Percentiles rank a stretch among this genome's conserved stretches.
Evolutionary conservation across 2,113 vertebrate species (phyloP).

Genomic region (Pterocles burchelli): DNA sequence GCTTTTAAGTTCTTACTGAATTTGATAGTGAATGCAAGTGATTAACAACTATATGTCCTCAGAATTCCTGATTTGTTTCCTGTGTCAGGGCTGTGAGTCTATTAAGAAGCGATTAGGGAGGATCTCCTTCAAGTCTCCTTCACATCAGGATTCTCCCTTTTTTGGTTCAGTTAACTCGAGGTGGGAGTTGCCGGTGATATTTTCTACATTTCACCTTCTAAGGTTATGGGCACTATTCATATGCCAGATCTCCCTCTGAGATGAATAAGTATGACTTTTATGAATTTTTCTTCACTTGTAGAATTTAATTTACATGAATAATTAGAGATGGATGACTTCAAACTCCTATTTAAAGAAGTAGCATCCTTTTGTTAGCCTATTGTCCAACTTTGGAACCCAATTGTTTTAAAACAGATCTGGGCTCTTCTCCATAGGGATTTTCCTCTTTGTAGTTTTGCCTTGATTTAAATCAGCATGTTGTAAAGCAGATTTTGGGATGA

Average conservation of each 20-base stretch:
- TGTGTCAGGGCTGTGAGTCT: constrained; percentile 70
- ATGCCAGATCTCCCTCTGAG: constrained; percentile 78
- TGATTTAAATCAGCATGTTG: constrained; percentile 41
- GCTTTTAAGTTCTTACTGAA: constrained; percentile 55
- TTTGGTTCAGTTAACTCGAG: constrained; percentile 83
- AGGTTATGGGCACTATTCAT: constrained; percentile 82
- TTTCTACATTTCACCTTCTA: constrained; percentile 81
- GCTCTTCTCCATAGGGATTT: constrained; percentile 9
- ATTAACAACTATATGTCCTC: constrained; percentile 77
- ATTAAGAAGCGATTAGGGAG: constrained; percentile 81
- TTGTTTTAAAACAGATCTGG: constrained; percentile 27
- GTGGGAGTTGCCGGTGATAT: constrained; percentile 83
- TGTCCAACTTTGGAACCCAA: not conserved
- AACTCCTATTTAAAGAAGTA: constrained; percentile 64
- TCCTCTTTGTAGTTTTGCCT: constrained; percentile 45
- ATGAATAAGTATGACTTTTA: constrained; percentile 83
- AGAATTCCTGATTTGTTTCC: constrained; percentile 81
- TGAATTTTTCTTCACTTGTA: constrained; percentile 83
- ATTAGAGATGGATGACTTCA: constrained; percentile 72
- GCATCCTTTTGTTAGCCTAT: constrained; percentile 13
- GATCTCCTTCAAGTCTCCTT: constrained; percentile 84
- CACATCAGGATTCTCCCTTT: constrained; percentile 78
- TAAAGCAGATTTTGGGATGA: constrained; percentile 21
- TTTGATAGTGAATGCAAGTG: constrained; percentile 67
- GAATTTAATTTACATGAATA: constrained; percentile 83